Conservation (phyloP, 64 coral and sea anemone species). For the Pocillopora damicornis region DNA sequence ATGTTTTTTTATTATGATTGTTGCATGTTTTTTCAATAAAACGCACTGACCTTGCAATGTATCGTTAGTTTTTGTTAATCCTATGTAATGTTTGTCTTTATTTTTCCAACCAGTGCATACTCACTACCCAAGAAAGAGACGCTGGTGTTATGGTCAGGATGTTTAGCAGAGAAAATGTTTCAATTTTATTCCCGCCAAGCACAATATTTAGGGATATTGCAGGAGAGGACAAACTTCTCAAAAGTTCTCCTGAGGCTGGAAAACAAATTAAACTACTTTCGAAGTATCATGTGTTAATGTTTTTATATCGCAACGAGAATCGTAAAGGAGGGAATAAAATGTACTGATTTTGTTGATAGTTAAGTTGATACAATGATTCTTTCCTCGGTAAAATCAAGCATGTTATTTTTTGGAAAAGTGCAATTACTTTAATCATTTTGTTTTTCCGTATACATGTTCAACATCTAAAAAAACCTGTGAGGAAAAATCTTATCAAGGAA, state of each 20-base stretch:
- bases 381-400: too few species aligned
- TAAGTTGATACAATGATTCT: too few species aligned
- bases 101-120: not conserved
- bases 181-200: constrained; percentile 1
- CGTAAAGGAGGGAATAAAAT: not conserved
- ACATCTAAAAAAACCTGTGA: too few species aligned
- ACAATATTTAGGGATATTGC: not conserved
- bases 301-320: not conserved
- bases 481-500: too few species aligned
- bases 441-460: too few species aligned
- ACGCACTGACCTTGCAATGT: not conserved
- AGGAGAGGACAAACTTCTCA: not conserved
- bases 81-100: not conserved
- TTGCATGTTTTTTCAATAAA: not conserved
- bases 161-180: not conserved
- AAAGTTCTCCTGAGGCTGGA: constrained; percentile 12
- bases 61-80: not conserved
- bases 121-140: constrained; percentile 7
- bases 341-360: too few species aligned
- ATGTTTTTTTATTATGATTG: not conserved
- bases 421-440: too few species aligned
- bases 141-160: not conserved
- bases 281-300: too few species aligned
- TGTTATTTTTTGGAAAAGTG: too few species aligned
- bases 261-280: not conserved